phyloP scores from a whole-genome alignment of 2,113 vertebrate genomes.

The Vireo altiloquus region DNA sequence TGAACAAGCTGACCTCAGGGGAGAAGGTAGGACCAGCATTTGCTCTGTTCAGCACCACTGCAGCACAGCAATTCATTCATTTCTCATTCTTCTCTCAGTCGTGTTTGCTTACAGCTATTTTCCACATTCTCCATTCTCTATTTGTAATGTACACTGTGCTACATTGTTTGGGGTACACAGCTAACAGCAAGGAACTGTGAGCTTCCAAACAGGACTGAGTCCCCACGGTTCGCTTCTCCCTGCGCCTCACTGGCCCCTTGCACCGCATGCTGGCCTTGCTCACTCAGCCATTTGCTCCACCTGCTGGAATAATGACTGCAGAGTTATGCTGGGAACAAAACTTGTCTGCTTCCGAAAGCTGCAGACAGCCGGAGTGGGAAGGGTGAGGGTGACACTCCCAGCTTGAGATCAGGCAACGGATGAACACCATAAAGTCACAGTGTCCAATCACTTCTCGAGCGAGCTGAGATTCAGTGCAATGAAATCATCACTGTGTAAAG shows the following conservation, averaged over 20 bases:
- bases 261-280: background rate
- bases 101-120: background rate
- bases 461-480: background rate
- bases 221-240: background rate
- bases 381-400: background rate
- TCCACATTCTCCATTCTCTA: background rate
- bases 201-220: background rate
- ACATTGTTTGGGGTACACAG: background rate
- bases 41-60: background rate
- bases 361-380: accelerated
- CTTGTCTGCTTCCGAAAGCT: background rate
- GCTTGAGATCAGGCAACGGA: background rate
- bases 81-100: background rate
- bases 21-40: background rate
- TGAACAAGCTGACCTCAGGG: background rate
- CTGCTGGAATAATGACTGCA: conserved; percentile 39
- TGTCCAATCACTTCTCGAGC: background rate
- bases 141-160: background rate
- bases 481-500: background rate
- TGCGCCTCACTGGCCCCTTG: background rate
- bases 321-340: background rate
- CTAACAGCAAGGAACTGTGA: background rate
- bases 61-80: background rate
- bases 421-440: background rate
- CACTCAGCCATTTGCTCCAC: conserved; percentile 55